These are phyloP conservation scores for Engraulis encrasicolus DNA, from an alignment of 2,113 vertebrate species.

Conservation along the genomic window DNA sequence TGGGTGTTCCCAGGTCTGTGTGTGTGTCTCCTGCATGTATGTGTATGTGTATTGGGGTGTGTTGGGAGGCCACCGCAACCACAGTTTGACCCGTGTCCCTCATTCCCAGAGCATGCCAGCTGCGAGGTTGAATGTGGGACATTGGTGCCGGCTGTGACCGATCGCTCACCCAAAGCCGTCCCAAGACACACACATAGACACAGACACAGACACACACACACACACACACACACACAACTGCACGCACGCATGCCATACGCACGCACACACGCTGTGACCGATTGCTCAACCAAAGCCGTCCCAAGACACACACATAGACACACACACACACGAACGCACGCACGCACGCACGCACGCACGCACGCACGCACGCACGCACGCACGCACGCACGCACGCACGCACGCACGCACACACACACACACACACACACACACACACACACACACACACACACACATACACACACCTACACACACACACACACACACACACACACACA, in stretches of 20 bases:
- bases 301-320: too few species aligned
- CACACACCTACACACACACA: too few species aligned
- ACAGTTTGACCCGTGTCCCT: not conserved
- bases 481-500: slow-evolving; percentile 26
- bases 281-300: too few species aligned
- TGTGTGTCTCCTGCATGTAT: not conserved
- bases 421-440: slow-evolving; percentile 18
- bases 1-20: not conserved
- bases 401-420: too few species aligned
- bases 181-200: not conserved
- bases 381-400: too few species aligned
- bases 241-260: too few species aligned
- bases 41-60: not conserved
- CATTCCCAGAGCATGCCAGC: slow-evolving; percentile 12
- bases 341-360: too few species aligned
- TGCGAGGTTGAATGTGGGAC: not conserved
- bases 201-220: slow-evolving; percentile 22
- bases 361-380: too few species aligned
- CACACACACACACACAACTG: too few species aligned
- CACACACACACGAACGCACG: too few species aligned
- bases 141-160: not conserved
- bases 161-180: not conserved
- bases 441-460: slow-evolving; percentile 11
- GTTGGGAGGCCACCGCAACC: not conserved
- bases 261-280: too few species aligned